These are phyloP conservation scores for Chrysemys picta DNA, from an alignment of 2,113 vertebrate species.

Conservation along the genomic window DNA sequence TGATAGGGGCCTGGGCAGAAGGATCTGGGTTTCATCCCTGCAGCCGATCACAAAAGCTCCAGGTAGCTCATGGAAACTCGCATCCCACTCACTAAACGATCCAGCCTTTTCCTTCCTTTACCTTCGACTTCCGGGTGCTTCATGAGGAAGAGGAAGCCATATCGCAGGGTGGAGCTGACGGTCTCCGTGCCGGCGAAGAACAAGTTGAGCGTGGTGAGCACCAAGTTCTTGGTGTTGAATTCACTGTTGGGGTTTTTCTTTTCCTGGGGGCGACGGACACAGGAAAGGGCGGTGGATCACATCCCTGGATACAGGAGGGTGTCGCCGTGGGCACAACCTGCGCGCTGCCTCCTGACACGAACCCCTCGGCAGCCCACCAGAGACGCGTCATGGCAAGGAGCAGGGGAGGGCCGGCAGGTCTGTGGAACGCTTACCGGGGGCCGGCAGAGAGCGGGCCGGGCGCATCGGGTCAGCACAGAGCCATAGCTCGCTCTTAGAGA, in stretches of 20 bases:
- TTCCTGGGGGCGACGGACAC: slow-evolving; percentile 48
- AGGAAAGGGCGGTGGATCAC: not conserved
- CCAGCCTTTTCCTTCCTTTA: not conserved
- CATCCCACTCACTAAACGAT: not conserved
- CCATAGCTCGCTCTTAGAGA: too few species aligned
- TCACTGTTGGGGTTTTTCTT: slow-evolving; percentile 62
- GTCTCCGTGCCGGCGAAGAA: slow-evolving; percentile 77
- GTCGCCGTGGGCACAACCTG: too few species aligned
- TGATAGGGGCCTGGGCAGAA: too few species aligned
- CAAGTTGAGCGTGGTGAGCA: slow-evolving; percentile 72
- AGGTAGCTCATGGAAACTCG: not conserved
- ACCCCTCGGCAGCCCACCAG: too few species aligned
- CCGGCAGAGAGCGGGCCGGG: too few species aligned
- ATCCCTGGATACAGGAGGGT: not conserved
- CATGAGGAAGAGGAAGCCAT: slow-evolving; percentile 67
- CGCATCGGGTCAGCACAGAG: too few species aligned
- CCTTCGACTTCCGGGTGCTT: slow-evolving; percentile 73
- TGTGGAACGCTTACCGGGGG: too few species aligned
- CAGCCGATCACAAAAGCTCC: not conserved
- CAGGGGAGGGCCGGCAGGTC: too few species aligned
- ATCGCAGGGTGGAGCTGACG: slow-evolving; percentile 70
- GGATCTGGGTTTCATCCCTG: not conserved
- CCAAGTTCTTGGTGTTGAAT: slow-evolving; percentile 72
- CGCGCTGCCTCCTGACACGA: too few species aligned
- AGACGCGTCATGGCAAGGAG: too few species aligned